Base-by-base conservation (phyloP, 2,113 vertebrate genomes). In the Psammodynastes pulverulentus region DNA sequence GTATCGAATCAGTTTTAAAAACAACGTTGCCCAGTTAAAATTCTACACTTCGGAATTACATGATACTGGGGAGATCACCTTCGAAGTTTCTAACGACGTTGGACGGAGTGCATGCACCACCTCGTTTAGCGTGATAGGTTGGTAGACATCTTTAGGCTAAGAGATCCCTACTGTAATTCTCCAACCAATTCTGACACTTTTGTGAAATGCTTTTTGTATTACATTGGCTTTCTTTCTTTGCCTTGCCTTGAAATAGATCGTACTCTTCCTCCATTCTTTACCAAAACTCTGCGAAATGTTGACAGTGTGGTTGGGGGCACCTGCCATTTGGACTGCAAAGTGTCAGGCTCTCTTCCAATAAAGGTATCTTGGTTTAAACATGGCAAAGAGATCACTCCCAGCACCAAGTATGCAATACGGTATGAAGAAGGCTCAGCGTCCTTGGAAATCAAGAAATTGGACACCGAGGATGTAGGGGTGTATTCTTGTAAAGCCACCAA, bases 281-380 rank as follows among this genome's bases (percentile, higher is more conserved):
- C 98, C 94, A 99, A 99, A 97, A 97, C 97, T 85, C 97, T 99
- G 92, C 98, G 98, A 97, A 99, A 99, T 34, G 96, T 98, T 90
- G 98, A 99, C 95, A 98, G 98, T 24, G 95, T 98, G 85, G 90
- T 99, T 94, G 97, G 94, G 6, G 93, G 96, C 10, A 96, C 97
- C 0, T 97, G 98, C 89, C 98, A 94, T 43, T 95, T 99, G 96
- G 99, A 99, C 91, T 99, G 99, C 97, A 99, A 98, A 96, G 98
- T 99, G 91, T 98, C 99, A 93, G 99, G 99, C 93, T 99, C 99
- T 62, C 98, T 99, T 91, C 99, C 99, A 67, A 99, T 99, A 98
- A 98, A 97, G 0, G 94, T 99, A 84, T 96, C 96, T 93, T 99
- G 99, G 99, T 99, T 98, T 96, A 99, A 99, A 97, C 98, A 99